Percentiles rank a stretch among this genome's conserved stretches.
phyloP scores from a whole-genome alignment of 2,888 invertebrate genomes.

The Palloptera scutellata region DNA sequence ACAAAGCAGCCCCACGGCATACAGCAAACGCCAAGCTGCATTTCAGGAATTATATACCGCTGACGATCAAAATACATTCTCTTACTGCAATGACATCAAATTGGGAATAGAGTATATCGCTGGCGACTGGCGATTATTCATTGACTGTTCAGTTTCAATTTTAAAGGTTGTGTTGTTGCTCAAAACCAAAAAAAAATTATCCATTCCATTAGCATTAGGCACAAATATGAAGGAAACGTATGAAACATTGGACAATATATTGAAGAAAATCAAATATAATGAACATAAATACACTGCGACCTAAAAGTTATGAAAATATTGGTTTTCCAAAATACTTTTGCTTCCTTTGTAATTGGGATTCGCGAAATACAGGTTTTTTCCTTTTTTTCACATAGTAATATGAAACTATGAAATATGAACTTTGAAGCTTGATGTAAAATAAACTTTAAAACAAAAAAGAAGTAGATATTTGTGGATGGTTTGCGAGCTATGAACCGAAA shows the following conservation, averaged over 20 bases:
- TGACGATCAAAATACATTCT: too few relatives aligned
- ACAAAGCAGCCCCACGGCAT: too few relatives aligned
- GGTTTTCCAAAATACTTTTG: slow-evolving; percentile 12
- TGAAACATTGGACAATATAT: slow-evolving; percentile 17
- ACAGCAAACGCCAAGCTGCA: too few relatives aligned
- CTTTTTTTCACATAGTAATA: too few relatives aligned
- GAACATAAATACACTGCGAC: background rate
- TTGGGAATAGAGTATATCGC: background rate
- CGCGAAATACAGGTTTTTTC: too few relatives aligned
- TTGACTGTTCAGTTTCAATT: background rate
- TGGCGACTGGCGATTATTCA: background rate
- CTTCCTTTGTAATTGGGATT: background rate
- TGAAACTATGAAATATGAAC: too few relatives aligned
- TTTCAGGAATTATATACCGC: too few relatives aligned
- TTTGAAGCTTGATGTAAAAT: too few relatives aligned
- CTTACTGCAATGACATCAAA: slow-evolving; percentile 1
- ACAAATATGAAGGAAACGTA: slow-evolving; percentile 18
- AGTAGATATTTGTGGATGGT: too few relatives aligned
- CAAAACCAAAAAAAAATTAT: slow-evolving; percentile 10
- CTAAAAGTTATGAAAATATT: background rate
- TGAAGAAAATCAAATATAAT: slow-evolving; percentile 12
- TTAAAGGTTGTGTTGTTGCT: slow-evolving; percentile 5
- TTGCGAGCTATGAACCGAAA: too few relatives aligned
- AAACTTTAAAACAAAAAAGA: too few relatives aligned
- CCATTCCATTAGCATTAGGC: slow-evolving; percentile 17